phyloP scores from a whole-genome alignment of 2,888 invertebrate genomes.

The Troilus luridus region DNA sequence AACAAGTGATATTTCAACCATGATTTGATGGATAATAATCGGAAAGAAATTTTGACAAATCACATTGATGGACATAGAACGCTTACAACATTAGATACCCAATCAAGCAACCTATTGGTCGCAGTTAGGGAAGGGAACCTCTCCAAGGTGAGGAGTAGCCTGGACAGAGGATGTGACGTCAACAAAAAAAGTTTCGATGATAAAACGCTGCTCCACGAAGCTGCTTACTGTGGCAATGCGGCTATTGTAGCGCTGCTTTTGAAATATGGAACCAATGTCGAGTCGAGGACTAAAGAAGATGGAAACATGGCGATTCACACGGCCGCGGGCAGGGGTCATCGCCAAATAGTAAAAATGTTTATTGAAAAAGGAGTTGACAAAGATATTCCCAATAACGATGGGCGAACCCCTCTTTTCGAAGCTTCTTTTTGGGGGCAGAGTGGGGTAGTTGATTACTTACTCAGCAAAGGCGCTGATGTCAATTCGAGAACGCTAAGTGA shows the following conservation, averaged over 20 bases:
- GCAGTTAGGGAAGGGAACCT: slow-evolving; percentile 12
- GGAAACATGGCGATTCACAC: background rate
- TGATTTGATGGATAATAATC: slow-evolving; percentile 13
- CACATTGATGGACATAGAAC: background rate
- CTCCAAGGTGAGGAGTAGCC: background rate
- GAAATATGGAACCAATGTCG: background rate
- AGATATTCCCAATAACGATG: slow-evolving; percentile 23
- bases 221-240: background rate
- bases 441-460: slow-evolving; percentile 19
- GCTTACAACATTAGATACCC: background rate
- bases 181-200: slow-evolving; percentile 4
- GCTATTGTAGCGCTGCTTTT: background rate
- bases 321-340: background rate
- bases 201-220: background rate
- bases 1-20: slow-evolving; percentile 3
- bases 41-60: background rate
- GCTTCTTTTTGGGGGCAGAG: slow-evolving; percentile 54
- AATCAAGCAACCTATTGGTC: background rate
- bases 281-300: background rate
- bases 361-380: slow-evolving; percentile 20
- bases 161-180: background rate
- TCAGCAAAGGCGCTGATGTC: slow-evolving; percentile 54
- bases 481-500: background rate
- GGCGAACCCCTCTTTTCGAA: slow-evolving; percentile 56
- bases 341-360: background rate